Percentiles rank a stretch among this genome's conserved stretches.
These are phyloP conservation scores for Ondatra zibethicus DNA, from an alignment of 2,113 vertebrate species.

Conservation along the genomic window DNA sequence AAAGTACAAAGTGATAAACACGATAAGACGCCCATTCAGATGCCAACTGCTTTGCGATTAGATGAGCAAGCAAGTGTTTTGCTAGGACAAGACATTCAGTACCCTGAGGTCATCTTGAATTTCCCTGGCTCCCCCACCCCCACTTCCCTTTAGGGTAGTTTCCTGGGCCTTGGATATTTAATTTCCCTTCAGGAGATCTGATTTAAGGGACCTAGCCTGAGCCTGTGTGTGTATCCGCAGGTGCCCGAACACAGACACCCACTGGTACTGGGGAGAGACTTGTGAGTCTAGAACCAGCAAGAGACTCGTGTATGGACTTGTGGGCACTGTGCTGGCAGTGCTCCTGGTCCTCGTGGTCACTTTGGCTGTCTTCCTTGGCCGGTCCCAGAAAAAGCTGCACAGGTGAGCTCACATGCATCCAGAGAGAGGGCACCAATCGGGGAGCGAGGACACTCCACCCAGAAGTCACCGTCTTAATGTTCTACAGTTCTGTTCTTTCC, in stretches of 20 bases:
- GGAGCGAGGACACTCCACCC: background rate
- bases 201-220: background rate
- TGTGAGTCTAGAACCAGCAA: background rate
- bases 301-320: background rate
- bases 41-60: background rate
- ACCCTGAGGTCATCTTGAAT: background rate
- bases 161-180: background rate
- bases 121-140: background rate
- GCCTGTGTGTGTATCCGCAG: background rate
- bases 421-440: background rate
- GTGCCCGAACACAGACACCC: background rate
- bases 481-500: background rate
- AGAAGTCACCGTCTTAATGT: background rate
- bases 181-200: background rate
- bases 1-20: background rate
- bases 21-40: background rate
- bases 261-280: constrained; percentile 55
- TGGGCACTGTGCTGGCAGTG: background rate
- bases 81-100: rapidly evolving
- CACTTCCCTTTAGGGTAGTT: background rate
- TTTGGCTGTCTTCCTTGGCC: background rate
- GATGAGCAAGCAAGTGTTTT: rapidly evolving
- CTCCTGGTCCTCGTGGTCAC: background rate
- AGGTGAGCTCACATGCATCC: background rate
- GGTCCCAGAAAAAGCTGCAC: background rate